These are phyloP conservation scores for Drosophila rhopaloa DNA, from an alignment of 1,140 invertebrate genomes.

Conservation along the genomic window DNA sequence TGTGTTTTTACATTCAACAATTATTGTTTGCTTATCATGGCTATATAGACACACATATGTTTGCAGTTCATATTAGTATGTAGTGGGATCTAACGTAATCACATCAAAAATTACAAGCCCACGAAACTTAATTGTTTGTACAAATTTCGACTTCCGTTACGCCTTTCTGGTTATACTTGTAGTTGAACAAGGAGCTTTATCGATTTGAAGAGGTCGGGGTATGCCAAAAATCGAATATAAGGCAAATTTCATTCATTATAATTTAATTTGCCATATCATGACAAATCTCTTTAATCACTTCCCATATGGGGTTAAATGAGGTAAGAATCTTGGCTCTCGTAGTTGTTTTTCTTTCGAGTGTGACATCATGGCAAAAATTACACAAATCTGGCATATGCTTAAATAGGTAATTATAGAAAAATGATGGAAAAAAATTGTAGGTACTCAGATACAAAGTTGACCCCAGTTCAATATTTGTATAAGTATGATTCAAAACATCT, in stretches of 20 bases:
- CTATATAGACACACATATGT: conserved; percentile 32
- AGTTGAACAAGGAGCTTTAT: conserved; percentile 4
- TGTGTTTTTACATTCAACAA: conserved; percentile 46
- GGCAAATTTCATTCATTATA: conserved; percentile 20
- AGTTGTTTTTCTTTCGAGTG: conserved; percentile 1
- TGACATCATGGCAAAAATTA: conserved; percentile 18
- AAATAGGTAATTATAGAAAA: conserved; percentile 18
- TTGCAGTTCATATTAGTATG: conserved; percentile 26
- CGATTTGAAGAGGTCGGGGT: not conserved
- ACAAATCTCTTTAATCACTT: conserved; percentile 18
- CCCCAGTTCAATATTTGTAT: not conserved
- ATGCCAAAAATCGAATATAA: not conserved
- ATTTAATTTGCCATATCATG: conserved; percentile 5
- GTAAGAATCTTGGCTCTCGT: conserved; percentile 16
- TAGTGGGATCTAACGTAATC: conserved; percentile 61
- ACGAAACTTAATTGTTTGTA: conserved; percentile 69
- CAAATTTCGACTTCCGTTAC: conserved; percentile 48
- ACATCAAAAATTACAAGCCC: conserved; percentile 57
- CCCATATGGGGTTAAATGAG: conserved; percentile 23
- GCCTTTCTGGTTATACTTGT: conserved; percentile 48
- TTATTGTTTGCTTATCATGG: conserved; percentile 42
- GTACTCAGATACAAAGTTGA: not conserved
- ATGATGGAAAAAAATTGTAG: not conserved
- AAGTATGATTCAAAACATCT: too few relatives aligned
- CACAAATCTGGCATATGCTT: conserved; percentile 13